Conservation (phyloP, 2,888 invertebrate species). For the Cetonia aurata region DNA sequence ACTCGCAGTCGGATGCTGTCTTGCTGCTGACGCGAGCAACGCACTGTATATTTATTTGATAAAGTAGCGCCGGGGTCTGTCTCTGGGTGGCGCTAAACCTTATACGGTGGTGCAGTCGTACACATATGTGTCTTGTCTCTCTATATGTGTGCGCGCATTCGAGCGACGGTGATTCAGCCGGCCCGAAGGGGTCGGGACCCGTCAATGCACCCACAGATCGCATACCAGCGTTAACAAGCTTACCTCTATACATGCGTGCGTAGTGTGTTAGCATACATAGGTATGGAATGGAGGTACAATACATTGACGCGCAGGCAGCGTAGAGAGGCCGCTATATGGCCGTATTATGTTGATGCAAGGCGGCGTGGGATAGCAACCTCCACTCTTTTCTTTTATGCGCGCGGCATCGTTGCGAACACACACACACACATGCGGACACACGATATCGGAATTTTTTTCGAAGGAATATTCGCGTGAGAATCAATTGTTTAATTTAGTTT, state of each 20-base stretch:
- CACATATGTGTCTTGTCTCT: too few relatives aligned
- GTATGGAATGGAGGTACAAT: constrained; percentile 3
- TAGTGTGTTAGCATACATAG: constrained; percentile 23
- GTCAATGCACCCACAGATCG: constrained; percentile 59
- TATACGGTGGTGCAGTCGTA: constrained; percentile 56
- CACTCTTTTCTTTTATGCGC: neutral
- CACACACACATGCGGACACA: neutral
- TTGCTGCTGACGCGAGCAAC: constrained; percentile 10
- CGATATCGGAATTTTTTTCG: neutral
- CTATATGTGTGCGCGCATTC: too few relatives aligned
- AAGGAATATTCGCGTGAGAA: constrained; percentile 27
- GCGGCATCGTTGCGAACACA: neutral
- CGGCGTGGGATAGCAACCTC: too few relatives aligned
- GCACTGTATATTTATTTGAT: constrained; percentile 36
- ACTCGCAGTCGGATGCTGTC: neutral
- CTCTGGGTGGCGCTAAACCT: constrained; percentile 60
- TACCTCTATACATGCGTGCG: constrained; percentile 47
- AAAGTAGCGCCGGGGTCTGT: constrained; percentile 50
- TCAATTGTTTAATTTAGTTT: constrained; percentile 25
- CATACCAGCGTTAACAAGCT: constrained; percentile 57
- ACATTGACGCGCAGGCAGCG: too few relatives aligned
- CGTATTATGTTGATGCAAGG: too few relatives aligned
- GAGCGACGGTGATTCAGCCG: constrained; percentile 58
- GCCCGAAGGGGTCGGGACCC: constrained; percentile 56
- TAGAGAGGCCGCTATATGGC: too few relatives aligned